Evolutionary conservation across 1,140 invertebrate species (phyloP).

Genomic region (honey bee (Apis mellifera)): Amel_HAv3.1 CM009944.2:8318501-8319000

Average conservation of each 20-base stretch:
- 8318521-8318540: conserved; percentile 73
- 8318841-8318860: conserved; percentile 23
- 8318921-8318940: not conserved
- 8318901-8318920: not conserved
- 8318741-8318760: too few relatives aligned
- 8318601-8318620: not conserved
- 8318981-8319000: too few relatives aligned
- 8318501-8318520: conserved; percentile 49
- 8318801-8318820: conserved; percentile 17
- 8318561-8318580: conserved; percentile 32
- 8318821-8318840: not conserved
- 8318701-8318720: too few relatives aligned
- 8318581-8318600: conserved; percentile 36
- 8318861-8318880: not conserved
- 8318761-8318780: not conserved
- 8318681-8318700: too few relatives aligned
- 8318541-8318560: conserved; percentile 72
- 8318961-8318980: too few relatives aligned
- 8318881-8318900: conserved; percentile 1
- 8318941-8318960: not conserved
- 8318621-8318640: too few relatives aligned
- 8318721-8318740: too few relatives aligned
- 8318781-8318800: not conserved
- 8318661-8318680: too few relatives aligned
- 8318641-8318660: too few relatives aligned